Conservation (phyloP, 2,888 invertebrate species). For the Caenorhabditis sp. region DNA sequence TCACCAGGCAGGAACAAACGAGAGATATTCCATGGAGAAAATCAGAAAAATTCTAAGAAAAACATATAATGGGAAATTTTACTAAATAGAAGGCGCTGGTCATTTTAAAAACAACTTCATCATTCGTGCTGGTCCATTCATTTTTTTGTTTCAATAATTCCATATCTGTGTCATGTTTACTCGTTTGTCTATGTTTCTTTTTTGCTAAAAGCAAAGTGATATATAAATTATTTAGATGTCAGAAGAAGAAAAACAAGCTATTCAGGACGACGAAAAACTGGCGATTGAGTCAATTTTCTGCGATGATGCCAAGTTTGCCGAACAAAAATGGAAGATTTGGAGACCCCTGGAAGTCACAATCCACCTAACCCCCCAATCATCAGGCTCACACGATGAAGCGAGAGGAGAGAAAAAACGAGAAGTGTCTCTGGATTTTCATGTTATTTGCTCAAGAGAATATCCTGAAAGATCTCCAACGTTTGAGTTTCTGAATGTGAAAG, state of each 20-base stretch:
- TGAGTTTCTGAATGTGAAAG: slow-evolving; percentile 3
- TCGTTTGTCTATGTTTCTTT: no score
- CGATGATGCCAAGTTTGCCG: neutral
- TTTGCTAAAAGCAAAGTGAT: no score
- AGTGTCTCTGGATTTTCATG: neutral
- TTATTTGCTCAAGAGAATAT: slow-evolving; percentile 1
- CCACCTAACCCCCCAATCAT: neutral
- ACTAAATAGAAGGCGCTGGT: no score
- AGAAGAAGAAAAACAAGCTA: neutral
- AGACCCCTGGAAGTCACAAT: slow-evolving; percentile 1
- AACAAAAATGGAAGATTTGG: slow-evolving; percentile 5
- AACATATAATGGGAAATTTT: no score
- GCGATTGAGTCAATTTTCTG: slow-evolving; percentile 1
- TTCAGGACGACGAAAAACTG: slow-evolving; percentile 6
- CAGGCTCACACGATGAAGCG: neutral
- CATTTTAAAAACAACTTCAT: no score
- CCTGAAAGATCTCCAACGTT: neutral
- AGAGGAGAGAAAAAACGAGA: neutral
- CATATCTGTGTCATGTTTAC: no score
- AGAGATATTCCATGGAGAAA: no score
- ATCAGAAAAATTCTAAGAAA: no score
- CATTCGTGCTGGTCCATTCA: no score
- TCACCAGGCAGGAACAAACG: no score
- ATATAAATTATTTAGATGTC: neutral
- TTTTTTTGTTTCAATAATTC: no score